These are phyloP conservation scores for Rhingia rostrata DNA, from an alignment of 2,888 invertebrate species.

Conservation along the genomic window DNA sequence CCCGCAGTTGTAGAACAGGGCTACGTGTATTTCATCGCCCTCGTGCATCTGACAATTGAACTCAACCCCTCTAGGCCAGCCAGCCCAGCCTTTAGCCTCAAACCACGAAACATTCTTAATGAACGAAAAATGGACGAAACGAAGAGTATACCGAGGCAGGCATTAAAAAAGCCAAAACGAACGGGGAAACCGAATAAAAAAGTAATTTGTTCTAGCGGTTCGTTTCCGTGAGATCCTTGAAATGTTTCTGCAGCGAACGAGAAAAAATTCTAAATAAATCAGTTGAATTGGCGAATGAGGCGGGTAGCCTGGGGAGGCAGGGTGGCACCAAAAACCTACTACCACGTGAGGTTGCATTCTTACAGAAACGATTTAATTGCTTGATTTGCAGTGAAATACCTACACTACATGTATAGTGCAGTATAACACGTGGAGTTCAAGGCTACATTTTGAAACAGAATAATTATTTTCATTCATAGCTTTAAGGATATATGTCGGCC, in stretches of 20 bases:
- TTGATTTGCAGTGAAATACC: constrained; percentile 19
- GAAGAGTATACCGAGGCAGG: constrained; percentile 2
- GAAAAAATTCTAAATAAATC: constrained; percentile 65
- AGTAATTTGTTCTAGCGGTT: constrained; percentile 69
- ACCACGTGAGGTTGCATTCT: constrained; percentile 35
- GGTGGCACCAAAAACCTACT: not conserved
- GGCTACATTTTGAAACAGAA: not conserved
- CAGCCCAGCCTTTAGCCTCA: not conserved
- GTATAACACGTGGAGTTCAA: constrained; percentile 23
- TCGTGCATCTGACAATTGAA: constrained; percentile 71
- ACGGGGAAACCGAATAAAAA: constrained; percentile 55
- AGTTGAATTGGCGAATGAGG: constrained; percentile 44
- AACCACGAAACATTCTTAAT: constrained; percentile 71
- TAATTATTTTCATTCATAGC: constrained; percentile 14
- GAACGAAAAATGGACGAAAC: constrained; percentile 56
- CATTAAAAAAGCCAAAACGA: constrained; percentile 25
- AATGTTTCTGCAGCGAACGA: constrained; percentile 42
- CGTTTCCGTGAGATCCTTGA: constrained; percentile 67
- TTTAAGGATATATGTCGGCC: not conserved
- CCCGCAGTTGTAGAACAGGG: constrained; percentile 2
- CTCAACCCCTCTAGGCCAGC: not conserved
- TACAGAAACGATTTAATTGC: constrained; percentile 23
- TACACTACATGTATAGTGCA: not conserved
- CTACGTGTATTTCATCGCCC: constrained; percentile 62
- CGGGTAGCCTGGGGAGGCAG: not conserved